These are phyloP conservation scores for Protonibea diacanthus DNA, from an alignment of 2,797 vertebrate species.

Conservation along the genomic window DNA sequence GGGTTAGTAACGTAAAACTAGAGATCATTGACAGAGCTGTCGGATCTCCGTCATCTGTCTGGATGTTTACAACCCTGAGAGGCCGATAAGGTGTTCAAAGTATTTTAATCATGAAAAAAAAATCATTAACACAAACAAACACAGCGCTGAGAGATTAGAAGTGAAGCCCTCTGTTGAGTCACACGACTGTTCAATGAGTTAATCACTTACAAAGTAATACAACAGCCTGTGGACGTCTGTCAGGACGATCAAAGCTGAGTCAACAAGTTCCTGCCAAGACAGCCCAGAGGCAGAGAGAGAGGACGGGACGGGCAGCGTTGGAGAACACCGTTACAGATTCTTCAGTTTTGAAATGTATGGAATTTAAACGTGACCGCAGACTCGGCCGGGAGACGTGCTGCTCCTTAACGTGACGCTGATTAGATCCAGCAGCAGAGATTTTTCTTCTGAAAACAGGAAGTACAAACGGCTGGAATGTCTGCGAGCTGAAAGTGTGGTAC, in stretches of 20 bases:
- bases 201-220: constrained; percentile 21
- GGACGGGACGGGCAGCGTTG: neutral
- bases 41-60: neutral
- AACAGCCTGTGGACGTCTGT: constrained; percentile 24
- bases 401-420: constrained; percentile 24
- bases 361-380: constrained; percentile 31
- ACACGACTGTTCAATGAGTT: constrained; percentile 1
- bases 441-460: constrained; percentile 48
- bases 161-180: neutral
- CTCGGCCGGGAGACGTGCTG: neutral
- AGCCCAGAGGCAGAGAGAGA: constrained; percentile 11
- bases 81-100: neutral
- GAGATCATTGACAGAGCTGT: neutral
- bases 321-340: constrained; percentile 6
- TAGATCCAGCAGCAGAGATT: constrained; percentile 19
- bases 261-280: constrained; percentile 47
- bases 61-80: neutral
- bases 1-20: constrained; percentile 3
- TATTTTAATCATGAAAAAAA: neutral
- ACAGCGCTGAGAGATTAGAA: neutral
- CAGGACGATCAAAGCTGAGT: constrained; percentile 56
- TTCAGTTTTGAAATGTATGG: constrained; percentile 34
- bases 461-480: constrained; percentile 41
- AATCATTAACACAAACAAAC: neutral
- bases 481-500: neutral